Evolutionary conservation across 2,113 vertebrate species (phyloP), one percentile per base, ranked within the genome.

Genomic region (Stigmatopora argus): DNA sequence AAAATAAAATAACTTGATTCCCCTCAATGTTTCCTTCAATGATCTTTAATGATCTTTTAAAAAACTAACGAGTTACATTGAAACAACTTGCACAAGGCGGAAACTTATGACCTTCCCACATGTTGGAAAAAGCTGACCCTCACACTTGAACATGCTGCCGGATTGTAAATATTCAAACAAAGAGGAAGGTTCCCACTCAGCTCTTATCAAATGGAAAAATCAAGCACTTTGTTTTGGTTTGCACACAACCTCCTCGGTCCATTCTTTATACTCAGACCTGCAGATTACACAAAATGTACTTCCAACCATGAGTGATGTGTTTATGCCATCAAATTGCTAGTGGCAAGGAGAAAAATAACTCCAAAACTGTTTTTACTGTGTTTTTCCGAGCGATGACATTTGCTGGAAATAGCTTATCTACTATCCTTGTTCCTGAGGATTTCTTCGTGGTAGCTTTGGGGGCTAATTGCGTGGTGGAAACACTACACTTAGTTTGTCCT

Each of bases 131-230:
- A 69, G 68, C 60, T 79, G 78, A 84, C 77, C 74, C 59, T 52
- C 45, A 60, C 70, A 72, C 79, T 72, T 62, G 47, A 58, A 60
- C 65, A 80, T 72, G 75, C 72, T 68, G 74, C 74, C 78, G 74
- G 47, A 80, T 79, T 83, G 82, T 81, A 80, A 86, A 88, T 81
- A 77, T 69, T 80, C 75, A 77, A 83, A 84, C 73, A 82, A 62
- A 75, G 23, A 41, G 82, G 69, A 67, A 78, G 75, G 67, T 78
- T 85, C 68, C 76, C 74, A 65, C 65, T 71, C 18, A 0, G 1
- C 57, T 70, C 69, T 81, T 86, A 89, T 89, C 87, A 73, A 71
- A 74, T 78, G 85, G 84, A 87, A 89, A 85, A 62, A 86, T 89
- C 84, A 82, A 80, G 80, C 77, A 78, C 80, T 69, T 83, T 86